Base-by-base conservation (phyloP, 2,113 vertebrate genomes). In the Zootoca vivipara region DNA sequence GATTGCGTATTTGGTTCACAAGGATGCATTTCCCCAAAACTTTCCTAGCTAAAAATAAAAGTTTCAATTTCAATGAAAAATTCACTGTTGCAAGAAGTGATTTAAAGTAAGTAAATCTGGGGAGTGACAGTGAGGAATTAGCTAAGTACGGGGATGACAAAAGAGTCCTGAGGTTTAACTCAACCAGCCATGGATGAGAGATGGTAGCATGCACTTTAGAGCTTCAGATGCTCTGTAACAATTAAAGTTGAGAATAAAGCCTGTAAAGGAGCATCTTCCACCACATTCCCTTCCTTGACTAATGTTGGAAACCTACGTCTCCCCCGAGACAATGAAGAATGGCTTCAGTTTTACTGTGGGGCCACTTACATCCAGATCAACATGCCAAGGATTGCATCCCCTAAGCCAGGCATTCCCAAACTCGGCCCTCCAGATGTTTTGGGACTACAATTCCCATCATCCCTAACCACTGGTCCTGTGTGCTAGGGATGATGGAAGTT, bases 111-210 rank as follows among this genome's bases (percentile, higher is more conserved):
- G 3, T 83, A 69, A 83, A 69, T 69, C 26, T 83, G 28, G 58
- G 40, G 20, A 52, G 38, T 70, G 82, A 83, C 82, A 70, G 28
- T 83, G 82, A 83, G 38, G 65, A 52, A 69, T 83, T 70, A 70
- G 40, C 65, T 83, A n/a, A 20, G 65, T 52, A 52, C 40, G 33
- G 7, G 28, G 20, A 83, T 70, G 65, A 70, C 82, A 83, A 70
- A n/a, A 52, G 40, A 83, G 82, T n/a, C 28, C 82, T 83, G 40
- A 70, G 38, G 65, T 83, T n/a, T 52, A 83, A 83, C 40, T 42
- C 82, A 83, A 22, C 82, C 82, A 83, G 15, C 40, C 65, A 46
- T 46, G 65, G 35, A 83, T 70, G 28, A 83, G 38, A 83, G 28
- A 69, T 69, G 64, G 26, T 67, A 67, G 38, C 42, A 26, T 83